These are phyloP conservation scores for Sarcophaga variegata DNA, from an alignment of 2,888 invertebrate genomes.

Conservation along the genomic window DNA sequence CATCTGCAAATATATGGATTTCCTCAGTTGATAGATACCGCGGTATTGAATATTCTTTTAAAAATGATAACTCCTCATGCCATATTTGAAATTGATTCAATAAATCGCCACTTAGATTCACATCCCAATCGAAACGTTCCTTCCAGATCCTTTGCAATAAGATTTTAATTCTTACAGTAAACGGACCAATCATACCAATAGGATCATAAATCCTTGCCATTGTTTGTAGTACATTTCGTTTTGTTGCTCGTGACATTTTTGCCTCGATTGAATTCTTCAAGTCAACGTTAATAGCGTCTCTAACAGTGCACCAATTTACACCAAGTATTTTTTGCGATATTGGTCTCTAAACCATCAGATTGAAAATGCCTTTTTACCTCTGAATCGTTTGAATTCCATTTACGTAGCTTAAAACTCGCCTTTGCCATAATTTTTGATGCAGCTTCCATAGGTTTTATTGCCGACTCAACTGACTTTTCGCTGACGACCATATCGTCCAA, in stretches of 20 bases:
- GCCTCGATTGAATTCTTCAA: slow-evolving; percentile 49
- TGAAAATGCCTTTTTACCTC: slow-evolving; percentile 28
- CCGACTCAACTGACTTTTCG: slow-evolving; percentile 13
- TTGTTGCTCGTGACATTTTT: slow-evolving; percentile 40
- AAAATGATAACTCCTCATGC: slow-evolving; percentile 28
- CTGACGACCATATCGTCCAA: slow-evolving; percentile 64
- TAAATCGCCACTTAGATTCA: slow-evolving; percentile 10
- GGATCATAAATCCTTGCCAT: slow-evolving; percentile 63
- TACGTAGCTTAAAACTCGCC: slow-evolving; percentile 62
- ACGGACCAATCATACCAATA: slow-evolving; percentile 46
- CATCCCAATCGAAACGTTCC: too few relatives aligned
- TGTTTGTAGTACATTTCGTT: slow-evolving; percentile 58
- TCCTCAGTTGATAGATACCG: slow-evolving; percentile 35
- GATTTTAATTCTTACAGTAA: too few relatives aligned
- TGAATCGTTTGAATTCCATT: slow-evolving; percentile 62
- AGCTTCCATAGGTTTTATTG: slow-evolving; percentile 36
- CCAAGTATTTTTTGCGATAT: slow-evolving; percentile 62
- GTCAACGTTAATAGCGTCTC: slow-evolving; percentile 50
- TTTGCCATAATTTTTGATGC: slow-evolving; percentile 56
- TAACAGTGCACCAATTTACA: slow-evolving; percentile 46
- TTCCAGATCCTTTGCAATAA: too few relatives aligned
- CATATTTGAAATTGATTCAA: slow-evolving; percentile 33
- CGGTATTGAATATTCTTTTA: slow-evolving; percentile 27
- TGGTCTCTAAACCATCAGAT: slow-evolving; percentile 31
- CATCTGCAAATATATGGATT: slow-evolving; percentile 58